Evolutionary conservation across 2,888 invertebrate species (phyloP).

Genomic region (Papilio elwesi): DNA sequence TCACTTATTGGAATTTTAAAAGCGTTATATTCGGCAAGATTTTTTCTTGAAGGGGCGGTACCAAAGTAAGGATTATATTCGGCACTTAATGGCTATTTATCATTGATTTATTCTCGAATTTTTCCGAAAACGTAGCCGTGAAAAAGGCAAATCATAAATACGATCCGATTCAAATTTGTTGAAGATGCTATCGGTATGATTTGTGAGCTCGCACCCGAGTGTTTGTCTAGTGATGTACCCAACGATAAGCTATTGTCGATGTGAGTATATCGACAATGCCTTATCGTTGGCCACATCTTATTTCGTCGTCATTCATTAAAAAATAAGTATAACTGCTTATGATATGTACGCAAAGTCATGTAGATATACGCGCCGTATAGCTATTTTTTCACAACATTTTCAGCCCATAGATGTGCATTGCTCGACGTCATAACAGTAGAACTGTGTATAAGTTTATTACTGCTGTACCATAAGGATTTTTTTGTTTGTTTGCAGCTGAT

Average conservation of each 20-base stretch:
- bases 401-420: too few relatives aligned
- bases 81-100: constrained; percentile 77
- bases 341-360: too few relatives aligned
- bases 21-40: constrained; percentile 11
- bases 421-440: too few relatives aligned
- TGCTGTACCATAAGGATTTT: neutral
- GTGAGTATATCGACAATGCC: constrained; percentile 23
- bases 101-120: constrained; percentile 80
- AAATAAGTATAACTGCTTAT: too few relatives aligned
- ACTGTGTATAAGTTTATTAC: too few relatives aligned
- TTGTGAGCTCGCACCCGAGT: constrained; percentile 82
- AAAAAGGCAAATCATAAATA: constrained; percentile 85
- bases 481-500: neutral
- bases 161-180: constrained; percentile 85
- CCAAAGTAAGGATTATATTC: constrained; percentile 71
- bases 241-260: constrained; percentile 64
- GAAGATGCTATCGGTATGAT: constrained; percentile 84
- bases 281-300: too few relatives aligned
- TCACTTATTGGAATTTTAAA: constrained; percentile 52
- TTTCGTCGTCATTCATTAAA: too few relatives aligned
- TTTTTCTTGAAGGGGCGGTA: constrained; percentile 35
- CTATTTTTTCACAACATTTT: too few relatives aligned
- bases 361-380: too few relatives aligned
- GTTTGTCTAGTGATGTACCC: constrained; percentile 81
- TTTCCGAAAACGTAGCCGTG: constrained; percentile 82